Evolutionary conservation across 2,888 invertebrate species (phyloP).

Genomic region (Eilema sororculum): DNA sequence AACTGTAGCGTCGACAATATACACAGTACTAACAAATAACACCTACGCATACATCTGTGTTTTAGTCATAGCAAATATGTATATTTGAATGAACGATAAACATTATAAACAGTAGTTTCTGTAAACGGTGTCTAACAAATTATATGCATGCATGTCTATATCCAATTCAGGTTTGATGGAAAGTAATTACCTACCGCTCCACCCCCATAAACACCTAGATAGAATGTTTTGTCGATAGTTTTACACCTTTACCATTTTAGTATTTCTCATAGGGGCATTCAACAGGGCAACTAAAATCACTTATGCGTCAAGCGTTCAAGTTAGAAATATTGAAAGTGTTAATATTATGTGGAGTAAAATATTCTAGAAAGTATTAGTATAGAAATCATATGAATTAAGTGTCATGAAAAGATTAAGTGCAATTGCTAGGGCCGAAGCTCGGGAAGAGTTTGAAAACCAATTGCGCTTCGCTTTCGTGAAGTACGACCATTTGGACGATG

Average conservation of each 20-base stretch:
- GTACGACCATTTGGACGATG: slow-evolving; percentile 73
- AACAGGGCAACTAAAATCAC: slow-evolving; percentile 43
- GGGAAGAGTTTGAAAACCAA: slow-evolving; percentile 81
- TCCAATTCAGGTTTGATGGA: slow-evolving; percentile 47
- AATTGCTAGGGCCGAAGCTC: slow-evolving; percentile 72
- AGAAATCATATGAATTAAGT: background rate
- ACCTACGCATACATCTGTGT: no score
- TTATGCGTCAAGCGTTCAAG: slow-evolving; percentile 16
- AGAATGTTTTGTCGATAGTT: slow-evolving; percentile 80
- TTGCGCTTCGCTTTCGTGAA: slow-evolving; percentile 76
- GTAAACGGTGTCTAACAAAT: slow-evolving; percentile 23
- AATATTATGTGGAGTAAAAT: background rate
- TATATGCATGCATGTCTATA: slow-evolving; percentile 46
- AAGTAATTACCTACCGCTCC: slow-evolving; percentile 54
- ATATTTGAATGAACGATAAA: background rate
- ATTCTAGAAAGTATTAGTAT: background rate
- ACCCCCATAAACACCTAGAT: slow-evolving; percentile 56
- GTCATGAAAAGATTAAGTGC: slow-evolving; percentile 58
- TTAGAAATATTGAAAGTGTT: background rate
- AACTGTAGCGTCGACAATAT: no score
- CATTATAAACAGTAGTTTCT: no score
- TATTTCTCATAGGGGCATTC: slow-evolving; percentile 49
- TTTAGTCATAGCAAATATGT: background rate
- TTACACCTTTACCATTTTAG: slow-evolving; percentile 69
- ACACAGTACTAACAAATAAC: no score